A percentile compares a stretch with the other conserved stretches of the same genome.
These are phyloP conservation scores for Novumbra hubbsi DNA, from an alignment of 2,797 vertebrate genomes.

Conservation along the genomic window DNA sequence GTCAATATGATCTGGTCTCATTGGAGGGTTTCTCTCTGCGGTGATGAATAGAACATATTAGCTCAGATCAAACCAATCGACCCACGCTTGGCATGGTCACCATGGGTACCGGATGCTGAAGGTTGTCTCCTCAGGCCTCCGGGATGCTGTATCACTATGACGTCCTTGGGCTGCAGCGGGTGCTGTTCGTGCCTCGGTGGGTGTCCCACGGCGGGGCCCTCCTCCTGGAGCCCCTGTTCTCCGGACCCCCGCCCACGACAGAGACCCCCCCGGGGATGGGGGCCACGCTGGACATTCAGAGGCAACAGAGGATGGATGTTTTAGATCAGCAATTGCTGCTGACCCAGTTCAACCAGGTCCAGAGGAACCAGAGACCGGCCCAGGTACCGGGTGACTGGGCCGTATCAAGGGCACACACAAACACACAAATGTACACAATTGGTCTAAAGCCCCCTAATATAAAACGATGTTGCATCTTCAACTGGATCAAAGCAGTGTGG, in stretches of 20 bases:
- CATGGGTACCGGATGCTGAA: too few species aligned
- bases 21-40: too few species aligned
- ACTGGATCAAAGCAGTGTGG: too few species aligned
- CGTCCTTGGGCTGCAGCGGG: constrained; percentile 75
- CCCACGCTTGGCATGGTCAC: too few species aligned
- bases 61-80: too few species aligned
- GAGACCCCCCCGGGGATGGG: constrained; percentile 92
- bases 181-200: constrained; percentile 82
- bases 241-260: constrained; percentile 78
- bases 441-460: background rate
- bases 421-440: background rate
- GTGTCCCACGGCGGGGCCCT: constrained; percentile 77
- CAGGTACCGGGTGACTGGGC: constrained; percentile 49
- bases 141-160: constrained; percentile 83
- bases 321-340: constrained; percentile 91
- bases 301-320: constrained; percentile 92
- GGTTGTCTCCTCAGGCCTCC: constrained; percentile 75
- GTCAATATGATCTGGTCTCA: too few species aligned
- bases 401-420: background rate
- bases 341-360: constrained; percentile 87
- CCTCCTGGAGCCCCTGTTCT: constrained; percentile 86
- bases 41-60: too few species aligned
- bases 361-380: constrained; percentile 76
- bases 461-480: too few species aligned
- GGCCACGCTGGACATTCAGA: constrained; percentile 94